Conservation (phyloP, 2,113 vertebrate species). For the Nesoenas mayeri region DNA sequence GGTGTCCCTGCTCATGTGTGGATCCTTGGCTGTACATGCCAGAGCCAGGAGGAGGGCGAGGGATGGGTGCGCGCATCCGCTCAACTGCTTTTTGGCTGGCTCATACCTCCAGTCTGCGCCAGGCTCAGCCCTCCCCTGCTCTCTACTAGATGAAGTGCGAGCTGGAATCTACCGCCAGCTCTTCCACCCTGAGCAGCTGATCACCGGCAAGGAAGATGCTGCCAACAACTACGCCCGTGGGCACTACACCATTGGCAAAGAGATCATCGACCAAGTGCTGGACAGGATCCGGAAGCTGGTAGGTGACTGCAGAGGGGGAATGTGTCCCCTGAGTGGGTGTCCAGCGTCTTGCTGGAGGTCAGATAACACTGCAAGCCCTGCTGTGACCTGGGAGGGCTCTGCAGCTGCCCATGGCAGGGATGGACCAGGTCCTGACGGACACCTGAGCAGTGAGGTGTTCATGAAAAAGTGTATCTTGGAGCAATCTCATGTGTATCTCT, state of each 20-base stretch:
- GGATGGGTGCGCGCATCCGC: not conserved
- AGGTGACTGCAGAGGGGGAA: not conserved
- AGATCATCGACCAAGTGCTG: conserved; percentile 72
- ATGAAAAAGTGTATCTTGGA: not conserved
- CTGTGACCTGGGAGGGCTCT: not conserved
- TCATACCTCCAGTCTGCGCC: not conserved
- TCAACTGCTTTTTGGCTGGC: rapidly evolving
- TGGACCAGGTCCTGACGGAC: not conserved
- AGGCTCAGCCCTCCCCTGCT: conserved; percentile 14
- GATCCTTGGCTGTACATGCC: not conserved
- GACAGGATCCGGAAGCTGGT: conserved; percentile 85
- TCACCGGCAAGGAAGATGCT: conserved; percentile 63
- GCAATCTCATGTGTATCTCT: not conserved
- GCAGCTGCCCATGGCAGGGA: not conserved
- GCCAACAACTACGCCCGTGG: conserved; percentile 57
- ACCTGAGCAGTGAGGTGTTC: not conserved
- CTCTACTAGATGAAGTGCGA: conserved; percentile 81
- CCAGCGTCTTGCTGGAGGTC: not conserved
- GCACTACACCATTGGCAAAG: conserved; percentile 67
- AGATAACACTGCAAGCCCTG: not conserved
- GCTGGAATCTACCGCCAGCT: conserved; percentile 75
- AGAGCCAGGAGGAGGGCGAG: not conserved
- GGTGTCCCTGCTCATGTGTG: not conserved
- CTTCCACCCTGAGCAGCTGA: conserved; percentile 42
- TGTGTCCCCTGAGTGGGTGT: not conserved